These are phyloP conservation scores for Psylliodes chrysocephalus DNA, from an alignment of 2,888 invertebrate species.

Conservation along the genomic window DNA sequence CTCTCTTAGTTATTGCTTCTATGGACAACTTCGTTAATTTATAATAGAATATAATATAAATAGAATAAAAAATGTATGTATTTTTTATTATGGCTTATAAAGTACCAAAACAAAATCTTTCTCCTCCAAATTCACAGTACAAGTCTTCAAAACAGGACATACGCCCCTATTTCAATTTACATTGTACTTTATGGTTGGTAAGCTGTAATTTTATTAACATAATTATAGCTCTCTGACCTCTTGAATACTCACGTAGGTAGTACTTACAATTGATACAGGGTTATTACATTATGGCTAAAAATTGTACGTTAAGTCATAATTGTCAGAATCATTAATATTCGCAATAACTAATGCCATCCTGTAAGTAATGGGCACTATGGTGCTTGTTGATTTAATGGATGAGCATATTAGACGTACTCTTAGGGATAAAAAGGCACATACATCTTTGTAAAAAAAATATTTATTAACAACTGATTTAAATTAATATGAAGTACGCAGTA, in stretches of 20 bases:
- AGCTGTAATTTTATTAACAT: slow-evolving; percentile 43
- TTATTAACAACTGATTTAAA: no score
- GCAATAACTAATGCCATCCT: neutral
- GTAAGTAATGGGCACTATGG: neutral
- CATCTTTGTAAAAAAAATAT: no score
- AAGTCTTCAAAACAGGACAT: slow-evolving; percentile 19
- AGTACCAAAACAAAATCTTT: neutral
- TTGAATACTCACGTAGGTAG: slow-evolving; percentile 37
- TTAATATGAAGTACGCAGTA: no score
- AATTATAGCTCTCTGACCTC: slow-evolving; percentile 38
- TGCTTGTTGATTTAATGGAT: no score
- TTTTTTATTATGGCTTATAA: no score
- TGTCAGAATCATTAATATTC: slow-evolving; percentile 7
- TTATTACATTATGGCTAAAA: slow-evolving; percentile 27
- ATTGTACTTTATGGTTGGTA: slow-evolving; percentile 37
- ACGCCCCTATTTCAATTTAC: slow-evolving; percentile 39
- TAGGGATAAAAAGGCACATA: no score
- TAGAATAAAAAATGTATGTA: no score
- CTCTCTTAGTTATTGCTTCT: no score
- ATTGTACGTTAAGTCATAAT: slow-evolving; percentile 16
- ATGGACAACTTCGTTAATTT: no score
- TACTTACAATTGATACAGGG: slow-evolving; percentile 34
- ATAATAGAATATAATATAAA: no score
- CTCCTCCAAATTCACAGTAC: neutral
- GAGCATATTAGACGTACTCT: no score